phyloP scores from a whole-genome alignment of 92 coral and sea anemone genomes.

The Umimayanthus kanabou region DNA sequence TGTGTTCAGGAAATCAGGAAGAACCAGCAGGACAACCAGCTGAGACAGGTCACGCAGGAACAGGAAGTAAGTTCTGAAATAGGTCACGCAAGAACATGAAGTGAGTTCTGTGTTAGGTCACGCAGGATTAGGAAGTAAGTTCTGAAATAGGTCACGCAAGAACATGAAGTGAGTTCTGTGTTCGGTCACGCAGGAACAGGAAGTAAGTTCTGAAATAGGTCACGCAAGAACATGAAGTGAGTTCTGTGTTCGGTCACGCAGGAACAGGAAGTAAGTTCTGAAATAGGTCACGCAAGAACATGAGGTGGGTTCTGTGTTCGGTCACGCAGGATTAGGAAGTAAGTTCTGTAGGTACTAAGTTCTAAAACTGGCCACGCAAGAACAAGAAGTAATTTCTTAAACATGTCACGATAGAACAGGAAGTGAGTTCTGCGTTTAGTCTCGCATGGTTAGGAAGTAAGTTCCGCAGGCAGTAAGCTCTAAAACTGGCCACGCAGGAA shows the following conservation, averaged over 20 bases:
- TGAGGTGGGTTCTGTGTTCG: no score
- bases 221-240: neutral
- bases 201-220: neutral
- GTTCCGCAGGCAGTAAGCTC: no score
- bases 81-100: neutral
- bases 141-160: neutral
- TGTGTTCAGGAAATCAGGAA: constrained; percentile 91
- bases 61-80: constrained; percentile 11
- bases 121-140: neutral
- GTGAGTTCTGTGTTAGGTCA: neutral
- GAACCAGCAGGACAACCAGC: constrained; percentile 80
- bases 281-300: no score
- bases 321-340: neutral
- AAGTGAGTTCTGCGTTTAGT: no score
- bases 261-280: no score
- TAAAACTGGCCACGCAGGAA: neutral
- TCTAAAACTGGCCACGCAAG: neutral
- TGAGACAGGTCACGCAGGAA: constrained; percentile 80
- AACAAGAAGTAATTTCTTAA: neutral
- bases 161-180: neutral
- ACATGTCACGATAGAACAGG: no score
- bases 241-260: no score
- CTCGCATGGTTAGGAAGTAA: no score
- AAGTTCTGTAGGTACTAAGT: neutral
- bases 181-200: neutral